Conservation (phyloP, 2,888 invertebrate species). For the Pachymerium ferrugineum region DNA sequence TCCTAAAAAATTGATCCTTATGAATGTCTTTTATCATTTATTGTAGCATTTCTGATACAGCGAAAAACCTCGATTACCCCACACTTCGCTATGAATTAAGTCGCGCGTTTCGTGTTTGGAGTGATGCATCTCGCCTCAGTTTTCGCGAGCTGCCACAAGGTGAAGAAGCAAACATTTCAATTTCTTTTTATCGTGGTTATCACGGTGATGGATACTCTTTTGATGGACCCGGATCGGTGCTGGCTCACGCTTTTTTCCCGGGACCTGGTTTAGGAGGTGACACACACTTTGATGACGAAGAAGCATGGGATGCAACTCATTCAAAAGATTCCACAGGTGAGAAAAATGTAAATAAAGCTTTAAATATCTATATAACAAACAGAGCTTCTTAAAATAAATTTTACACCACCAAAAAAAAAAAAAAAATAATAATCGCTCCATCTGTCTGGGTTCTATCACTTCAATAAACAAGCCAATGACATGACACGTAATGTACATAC, state of each 20-base stretch:
- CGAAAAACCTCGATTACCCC: background rate
- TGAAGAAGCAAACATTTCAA: conserved; percentile 72
- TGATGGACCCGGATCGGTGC: conserved; percentile 79
- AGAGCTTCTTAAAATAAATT: too few relatives aligned
- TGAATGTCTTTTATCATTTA: background rate
- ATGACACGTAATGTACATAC: background rate
- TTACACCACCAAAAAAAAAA: background rate
- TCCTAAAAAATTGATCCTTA: too few relatives aligned
- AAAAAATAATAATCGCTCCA: background rate
- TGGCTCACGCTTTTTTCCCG: conserved; percentile 91
- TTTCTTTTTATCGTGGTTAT: conserved; percentile 76
- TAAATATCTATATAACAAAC: too few relatives aligned
- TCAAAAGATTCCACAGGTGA: conserved; percentile 30
- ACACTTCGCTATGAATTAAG: conserved; percentile 60
- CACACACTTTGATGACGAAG: conserved; percentile 88
- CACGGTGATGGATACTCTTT: conserved; percentile 92
- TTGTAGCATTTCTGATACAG: background rate
- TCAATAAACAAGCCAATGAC: background rate
- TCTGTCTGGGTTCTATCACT: background rate
- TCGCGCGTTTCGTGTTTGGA: conserved; percentile 79
- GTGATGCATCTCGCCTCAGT: conserved; percentile 73
- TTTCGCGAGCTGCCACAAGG: conserved; percentile 71
- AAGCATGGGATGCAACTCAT: conserved; percentile 61
- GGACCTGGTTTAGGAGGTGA: conserved; percentile 79
- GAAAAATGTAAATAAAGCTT: too few relatives aligned